Base-by-base conservation (phyloP, 1,140 invertebrate genomes). In the Penaeus vannamei region DNA sequence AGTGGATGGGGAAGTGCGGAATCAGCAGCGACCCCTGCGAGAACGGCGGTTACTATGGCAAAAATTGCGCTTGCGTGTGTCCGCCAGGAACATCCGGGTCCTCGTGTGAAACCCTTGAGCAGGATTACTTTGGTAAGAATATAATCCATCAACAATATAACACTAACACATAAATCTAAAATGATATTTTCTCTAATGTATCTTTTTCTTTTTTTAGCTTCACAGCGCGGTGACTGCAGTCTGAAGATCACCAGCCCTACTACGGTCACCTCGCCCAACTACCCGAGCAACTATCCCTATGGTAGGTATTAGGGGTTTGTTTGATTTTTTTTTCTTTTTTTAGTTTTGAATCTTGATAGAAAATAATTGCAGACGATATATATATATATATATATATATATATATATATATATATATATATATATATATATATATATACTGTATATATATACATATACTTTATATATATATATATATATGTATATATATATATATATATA, bases 61-160 rank as follows among this genome's bases (percentile, higher is more conserved):
- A 77, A 26, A 32, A 19, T 29, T 87, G 86, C 77, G 62, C 36
- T 5, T 87, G 86, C 59, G 29, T 87, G 59, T 87, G 86, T 60
- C 86, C 77, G 36, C 59, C 86, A 4, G 86, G 86, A 46, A 66
- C 53, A 22, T 62, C 42, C 2, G 86, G 86, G 60, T 17, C 14
- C 22, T 61, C 26, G 2, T 87, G 86, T 29, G 76, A 87, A 53
- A 77, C 22, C 19, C 19, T 61, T 12, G 61, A 42, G 14, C 76
- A 61, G 22, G 62, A 29, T 36, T 87, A 87, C 64, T 87, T 81
- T 32, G 86, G 86, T 86, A 79, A 86, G 23, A 7, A 7, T 53
- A 53, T 53, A 53, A 53, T 10, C 46, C 14, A 10, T 12, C 10
- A 53, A 12, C 0, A 7, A 5, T 53, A 8, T 12, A 53, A 12